Base-by-base conservation (phyloP, 2,888 invertebrate species). In the Ernsta delagoae region DNA sequence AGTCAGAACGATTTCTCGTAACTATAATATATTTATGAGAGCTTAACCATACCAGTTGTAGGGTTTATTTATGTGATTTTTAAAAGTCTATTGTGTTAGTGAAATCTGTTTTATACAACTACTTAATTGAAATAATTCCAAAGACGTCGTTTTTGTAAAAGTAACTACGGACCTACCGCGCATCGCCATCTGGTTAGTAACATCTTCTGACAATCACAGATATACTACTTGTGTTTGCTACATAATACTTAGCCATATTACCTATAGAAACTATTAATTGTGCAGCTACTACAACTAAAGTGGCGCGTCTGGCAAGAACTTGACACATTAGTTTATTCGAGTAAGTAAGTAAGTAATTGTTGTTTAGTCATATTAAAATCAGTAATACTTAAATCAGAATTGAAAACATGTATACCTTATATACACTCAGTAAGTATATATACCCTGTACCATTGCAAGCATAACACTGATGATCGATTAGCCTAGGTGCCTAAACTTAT, bases 101-200 rank as follows among this genome's bases (percentile, higher is more conserved):
- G 3, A 36, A 54, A 34, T n/a, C 11, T 56, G 31, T 56, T 31
- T 39, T 12, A 12, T 39, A 12, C 5, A 39, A 12, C 36, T 53
- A 11, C 34, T 24, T 48, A 11, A 65, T 59, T 65, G 45, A 24
- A 43, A 41, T 59, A 5, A 53, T 53, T 59, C 31, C 50, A 50
- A 8, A 41, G 41, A n/a, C 4, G 24, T 31, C 82, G 80, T 83
- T 85, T 87, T 87, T 86, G 81, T 85, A 77, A 81, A 75, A 81
- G 74, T 76, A 50, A 75, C 75, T 78, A 75, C 74, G 76, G 89
- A 88, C 90, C 90, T 81, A 88, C 92, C 92, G 85, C 89, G 78
- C 82, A 79, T 71, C 79, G 85, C 82, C 92, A 92, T 92, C 89
- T 92, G 92, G 85, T 89, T 90, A 89, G 89, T 90, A 92, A 89